phyloP scores from a whole-genome alignment of 2,113 vertebrate genomes.

The Gila orcuttii region DNA sequence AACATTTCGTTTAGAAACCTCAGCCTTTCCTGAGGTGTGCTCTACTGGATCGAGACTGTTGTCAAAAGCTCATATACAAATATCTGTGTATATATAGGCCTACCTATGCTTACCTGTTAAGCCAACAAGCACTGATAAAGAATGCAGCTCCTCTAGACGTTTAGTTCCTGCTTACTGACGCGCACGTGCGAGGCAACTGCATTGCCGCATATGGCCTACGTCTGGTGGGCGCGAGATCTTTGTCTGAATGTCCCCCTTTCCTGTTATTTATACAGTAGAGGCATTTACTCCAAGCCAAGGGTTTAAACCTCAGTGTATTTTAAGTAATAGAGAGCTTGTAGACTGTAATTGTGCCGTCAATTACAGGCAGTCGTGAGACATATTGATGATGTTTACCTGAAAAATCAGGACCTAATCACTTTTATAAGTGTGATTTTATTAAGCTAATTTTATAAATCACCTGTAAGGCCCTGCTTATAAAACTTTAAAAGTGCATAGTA shows the following conservation, averaged over 20 bases:
- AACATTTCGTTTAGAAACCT: constrained; percentile 72
- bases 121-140: constrained; percentile 86
- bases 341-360: constrained; percentile 16
- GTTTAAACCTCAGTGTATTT: constrained; percentile 57
- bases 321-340: constrained; percentile 35
- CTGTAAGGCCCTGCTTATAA: constrained; percentile 5
- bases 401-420: constrained; percentile 30
- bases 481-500: constrained; percentile 9
- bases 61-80: constrained; percentile 70
- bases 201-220: constrained; percentile 47
- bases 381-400: constrained; percentile 30
- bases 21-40: constrained; percentile 81
- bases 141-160: constrained; percentile 81
- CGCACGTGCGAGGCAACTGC: constrained; percentile 57
- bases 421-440: constrained; percentile 20
- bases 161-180: constrained; percentile 64
- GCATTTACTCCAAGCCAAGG: constrained; percentile 62
- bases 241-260: constrained; percentile 44
- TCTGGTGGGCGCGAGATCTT: constrained; percentile 48
- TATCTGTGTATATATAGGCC: constrained; percentile 56
- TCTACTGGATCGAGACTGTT: constrained; percentile 92
- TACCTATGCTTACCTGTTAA: constrained; percentile 87
- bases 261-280: constrained; percentile 50
- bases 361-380: constrained; percentile 8
- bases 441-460: constrained; percentile 34